Evolutionary conservation across 2,113 vertebrate genomes (phyloP), one percentile per base, ranked within the genome.

Genomic region (Rhynchomys soricoides): DNA sequence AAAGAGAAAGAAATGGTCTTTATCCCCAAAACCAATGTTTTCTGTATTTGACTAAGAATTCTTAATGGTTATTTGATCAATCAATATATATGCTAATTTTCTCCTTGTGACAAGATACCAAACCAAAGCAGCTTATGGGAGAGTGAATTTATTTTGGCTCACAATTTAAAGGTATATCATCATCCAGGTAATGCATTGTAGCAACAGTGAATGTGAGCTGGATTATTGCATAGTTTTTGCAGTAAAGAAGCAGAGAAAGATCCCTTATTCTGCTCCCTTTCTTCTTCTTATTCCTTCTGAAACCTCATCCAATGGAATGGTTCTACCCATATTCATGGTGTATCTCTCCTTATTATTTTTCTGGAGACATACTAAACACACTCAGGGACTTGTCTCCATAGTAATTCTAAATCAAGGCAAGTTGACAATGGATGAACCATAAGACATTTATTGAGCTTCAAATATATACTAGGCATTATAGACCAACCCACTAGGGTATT

Each of bases 41-140:
- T 90, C 50, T 75, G 6, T 95, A 74, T 89, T 70, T 89, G 50
- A 87, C 26, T 48, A 85, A 24, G n/a, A 90, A 92, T 37, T 55
- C 50, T 89, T 78, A 74, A 31, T 24, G 7, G 24, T 89, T 52
- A 92, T 68, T 31, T 40, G 66, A 87, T 86, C 43, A 89, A 31
- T 37, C 31, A 34, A 66, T 66, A 85, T 66, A 50, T 86, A 66
- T 45, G 10, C 9, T 34, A 68, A 9, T 50, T 86, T 86, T 68
- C 62, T 68, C 43, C 3, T 48, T 48, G 62, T 50, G 62, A 22
- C 31, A 48, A 68, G 43, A 68, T 37, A 37, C 19, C 62, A 48
- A 29, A 29, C 43, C 50, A 48, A 19, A 66, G 59, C 2, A 34
- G 2, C 82, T 66, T 31, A 22, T 45, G 17, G 26, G 48, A 68